A percentile compares a stretch with the other conserved stretches of the same genome.
Evolutionary conservation across 2,113 vertebrate genomes (phyloP).

Genomic region (Athene noctua): DNA sequence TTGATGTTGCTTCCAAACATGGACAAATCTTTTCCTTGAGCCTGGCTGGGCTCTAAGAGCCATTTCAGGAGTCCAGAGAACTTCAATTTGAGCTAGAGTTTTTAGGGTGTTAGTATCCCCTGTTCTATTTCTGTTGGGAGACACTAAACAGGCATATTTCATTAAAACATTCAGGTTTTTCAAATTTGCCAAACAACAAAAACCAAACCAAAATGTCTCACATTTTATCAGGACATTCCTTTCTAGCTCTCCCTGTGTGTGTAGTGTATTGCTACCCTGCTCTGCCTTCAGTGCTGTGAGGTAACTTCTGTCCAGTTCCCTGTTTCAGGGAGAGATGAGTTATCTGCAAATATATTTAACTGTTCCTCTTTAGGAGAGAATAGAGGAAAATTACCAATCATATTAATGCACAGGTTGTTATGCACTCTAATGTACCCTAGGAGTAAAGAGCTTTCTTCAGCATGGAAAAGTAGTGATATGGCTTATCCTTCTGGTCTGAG

Average conservation of each 20-base stretch:
- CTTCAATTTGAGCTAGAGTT: not conserved
- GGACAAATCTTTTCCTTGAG: not conserved
- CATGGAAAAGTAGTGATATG: not conserved
- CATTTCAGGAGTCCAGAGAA: not conserved
- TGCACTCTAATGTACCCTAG: fast-evolving
- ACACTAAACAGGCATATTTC: not conserved
- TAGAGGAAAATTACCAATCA: not conserved
- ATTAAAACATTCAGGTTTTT: not conserved
- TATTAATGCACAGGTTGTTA: not conserved
- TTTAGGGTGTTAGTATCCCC: not conserved
- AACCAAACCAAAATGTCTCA: fast-evolving
- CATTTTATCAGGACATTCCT: not conserved
- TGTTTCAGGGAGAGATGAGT: not conserved
- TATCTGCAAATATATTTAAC: not conserved
- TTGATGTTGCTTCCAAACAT: not conserved
- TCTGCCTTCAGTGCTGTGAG: not conserved
- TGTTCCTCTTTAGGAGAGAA: not conserved
- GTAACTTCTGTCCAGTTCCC: not conserved
- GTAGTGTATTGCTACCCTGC: not conserved
- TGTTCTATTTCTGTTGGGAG: not conserved
- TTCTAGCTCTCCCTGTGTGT: not conserved
- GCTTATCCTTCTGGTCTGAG: not conserved
- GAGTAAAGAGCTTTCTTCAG: not conserved
- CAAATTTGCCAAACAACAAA: not conserved
- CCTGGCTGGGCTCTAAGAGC: not conserved